phyloP scores from a whole-genome alignment of 2,888 invertebrate species.

The Mimas tiliae region DNA sequence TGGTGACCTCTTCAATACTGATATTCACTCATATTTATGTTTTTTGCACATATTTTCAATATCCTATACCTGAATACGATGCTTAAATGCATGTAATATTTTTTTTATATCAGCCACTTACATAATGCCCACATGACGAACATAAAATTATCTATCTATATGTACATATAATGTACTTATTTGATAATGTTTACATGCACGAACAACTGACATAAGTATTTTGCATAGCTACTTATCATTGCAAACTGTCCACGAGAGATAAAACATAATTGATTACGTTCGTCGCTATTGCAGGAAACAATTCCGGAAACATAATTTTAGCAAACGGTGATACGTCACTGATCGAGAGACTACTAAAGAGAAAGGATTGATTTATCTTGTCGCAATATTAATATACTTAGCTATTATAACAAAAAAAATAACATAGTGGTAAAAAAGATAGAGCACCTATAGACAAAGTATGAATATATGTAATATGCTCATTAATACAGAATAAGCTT shows the following conservation, averaged over 20 bases:
- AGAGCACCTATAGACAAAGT: not conserved
- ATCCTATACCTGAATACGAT: not conserved
- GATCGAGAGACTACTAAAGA: conserved; percentile 2
- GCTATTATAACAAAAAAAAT: not conserved
- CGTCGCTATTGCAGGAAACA: conserved; percentile 40
- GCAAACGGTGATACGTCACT: conserved; percentile 32
- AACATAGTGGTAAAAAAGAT: no score
- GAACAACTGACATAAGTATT: conserved; percentile 27
- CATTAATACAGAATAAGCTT: no score
- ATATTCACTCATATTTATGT: no score
- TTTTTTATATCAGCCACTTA: not conserved
- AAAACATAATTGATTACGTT: conserved; percentile 42
- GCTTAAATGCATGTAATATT: not conserved
- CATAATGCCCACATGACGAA: conserved; percentile 1
- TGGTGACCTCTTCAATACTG: not conserved
- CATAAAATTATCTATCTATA: not conserved
- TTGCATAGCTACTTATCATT: conserved; percentile 37
- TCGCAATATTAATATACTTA: not conserved
- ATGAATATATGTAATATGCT: no score
- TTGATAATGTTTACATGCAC: conserved; percentile 7
- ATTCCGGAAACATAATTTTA: conserved; percentile 39
- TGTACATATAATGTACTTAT: not conserved
- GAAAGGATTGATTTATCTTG: conserved; percentile 29
- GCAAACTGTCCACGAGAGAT: conserved; percentile 43
- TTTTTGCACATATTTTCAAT: not conserved